Evolutionary conservation across 1,140 invertebrate genomes (phyloP).

Genomic region (Diprion similis): DNA sequence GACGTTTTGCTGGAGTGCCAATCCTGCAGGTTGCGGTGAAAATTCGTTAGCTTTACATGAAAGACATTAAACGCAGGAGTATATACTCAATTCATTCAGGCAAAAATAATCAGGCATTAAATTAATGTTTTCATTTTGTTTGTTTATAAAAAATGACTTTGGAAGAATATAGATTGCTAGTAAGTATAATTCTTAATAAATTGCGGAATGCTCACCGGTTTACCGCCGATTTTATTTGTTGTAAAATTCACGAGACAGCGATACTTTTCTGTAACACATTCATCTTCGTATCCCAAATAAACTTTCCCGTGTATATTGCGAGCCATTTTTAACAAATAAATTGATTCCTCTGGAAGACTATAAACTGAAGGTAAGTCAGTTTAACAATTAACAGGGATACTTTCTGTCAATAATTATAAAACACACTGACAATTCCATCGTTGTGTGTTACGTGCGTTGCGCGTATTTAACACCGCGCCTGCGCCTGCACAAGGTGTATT

Average conservation of each 20-base stretch:
- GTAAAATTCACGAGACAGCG: conserved; percentile 67
- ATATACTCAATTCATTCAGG: conserved; percentile 10
- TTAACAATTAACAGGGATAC: too few species aligned
- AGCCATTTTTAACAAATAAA: conserved; percentile 52
- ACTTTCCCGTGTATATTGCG: conserved; percentile 58
- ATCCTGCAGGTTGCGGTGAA: conserved; percentile 64
- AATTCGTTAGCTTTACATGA: conserved; percentile 9
- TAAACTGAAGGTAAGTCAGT: neutral
- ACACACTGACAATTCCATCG: too few species aligned
- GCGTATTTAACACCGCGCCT: too few species aligned
- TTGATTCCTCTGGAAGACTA: conserved; percentile 10
- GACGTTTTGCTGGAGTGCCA: conserved; percentile 66
- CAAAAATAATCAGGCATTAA: conserved; percentile 13
- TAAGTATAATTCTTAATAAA: neutral
- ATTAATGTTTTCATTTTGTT: conserved; percentile 23
- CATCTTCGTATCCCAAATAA: conserved; percentile 75
- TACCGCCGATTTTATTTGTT: conserved; percentile 77
- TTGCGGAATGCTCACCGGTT: conserved; percentile 63
- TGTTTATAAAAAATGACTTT: conserved; percentile 22
- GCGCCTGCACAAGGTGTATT: too few species aligned
- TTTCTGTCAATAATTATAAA: too few species aligned
- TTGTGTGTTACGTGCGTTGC: too few species aligned
- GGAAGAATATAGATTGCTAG: conserved; percentile 2
- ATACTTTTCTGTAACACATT: conserved; percentile 70
- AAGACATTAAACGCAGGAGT: conserved; percentile 14